Evolutionary conservation across 2,888 invertebrate species (phyloP), one percentile per base, ranked within the genome.

Genomic region (Drosophila lutescens): DNA sequence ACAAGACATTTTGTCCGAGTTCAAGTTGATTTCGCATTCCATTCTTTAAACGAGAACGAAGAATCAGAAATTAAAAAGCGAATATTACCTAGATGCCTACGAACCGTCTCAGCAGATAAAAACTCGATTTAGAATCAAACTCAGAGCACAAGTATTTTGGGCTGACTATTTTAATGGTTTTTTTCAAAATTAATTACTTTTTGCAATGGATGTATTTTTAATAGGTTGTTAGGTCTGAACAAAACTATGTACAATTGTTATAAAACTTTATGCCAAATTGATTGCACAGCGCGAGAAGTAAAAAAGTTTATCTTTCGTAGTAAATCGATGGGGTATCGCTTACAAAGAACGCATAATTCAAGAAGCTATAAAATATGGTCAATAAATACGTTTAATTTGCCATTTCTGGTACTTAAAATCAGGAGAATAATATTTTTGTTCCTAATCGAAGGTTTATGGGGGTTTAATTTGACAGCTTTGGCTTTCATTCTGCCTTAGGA

Each of bases 11-110:
- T 32, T 17, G 17, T 7, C 7, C 12, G 12, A 43, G 6, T 12
- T 10, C 8, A 17, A 17, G 20, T 9, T 20, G 1, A 20, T 4
- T 12, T 20, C 5, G 10, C 41, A 43, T 43, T 20, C 17, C 6
- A 12, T 43, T 43, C 17, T 38, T n/a, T 8, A 8, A 20, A 20
- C 20, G 20, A 43, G 41, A 20, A 20, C 17, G 20, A 4, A 12
- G 13, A 44, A 7, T 44, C 20, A 44, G 23, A 46, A 46, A n/a
- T 46, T 26, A n/a, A 46, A 46, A 26, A 46, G 44, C n/a, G 26
- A 46, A 46, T 26, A 41, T 41, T 17, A 40, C 2, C 15, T 40
- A 15, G 40, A 15, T 13, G 13, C 1, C 6, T n/a, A 38, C 2
- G 38, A 38, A 38, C n/a, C 7, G 26, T 26, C 26, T 38, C n/a